Conservation (phyloP, 1,140 invertebrate species). For the Drosophila ficusphila region DNA sequence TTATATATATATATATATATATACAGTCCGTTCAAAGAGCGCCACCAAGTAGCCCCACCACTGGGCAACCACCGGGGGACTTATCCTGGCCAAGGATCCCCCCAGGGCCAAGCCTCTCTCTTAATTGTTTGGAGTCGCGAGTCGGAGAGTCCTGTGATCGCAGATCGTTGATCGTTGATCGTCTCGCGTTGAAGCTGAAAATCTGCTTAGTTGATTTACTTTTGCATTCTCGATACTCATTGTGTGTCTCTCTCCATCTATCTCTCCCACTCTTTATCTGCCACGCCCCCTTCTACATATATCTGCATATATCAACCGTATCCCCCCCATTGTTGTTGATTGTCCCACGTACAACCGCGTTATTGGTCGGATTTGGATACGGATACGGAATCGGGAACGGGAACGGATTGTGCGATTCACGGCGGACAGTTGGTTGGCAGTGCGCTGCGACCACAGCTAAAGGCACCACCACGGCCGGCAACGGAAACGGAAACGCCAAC, state of each 20-base stretch:
- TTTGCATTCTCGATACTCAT: conserved; percentile 18
- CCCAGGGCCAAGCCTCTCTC: too few species aligned
- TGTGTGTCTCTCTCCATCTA: conserved; percentile 4
- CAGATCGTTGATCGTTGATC: conserved; percentile 5
- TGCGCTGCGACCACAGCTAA: conserved; percentile 71
- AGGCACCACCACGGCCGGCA: conserved; percentile 60
- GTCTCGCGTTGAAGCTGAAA: conserved; percentile 7
- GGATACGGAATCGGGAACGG: too few species aligned
- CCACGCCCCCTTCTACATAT: conserved; percentile 8
- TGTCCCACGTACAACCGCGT: not conserved
- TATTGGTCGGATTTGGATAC: not conserved
- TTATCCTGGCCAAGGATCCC: too few species aligned
- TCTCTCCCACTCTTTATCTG: not conserved
- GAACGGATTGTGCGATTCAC: too few species aligned
- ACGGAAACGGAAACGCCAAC: conserved; percentile 24
- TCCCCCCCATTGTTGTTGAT: not conserved
- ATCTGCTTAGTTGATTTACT: conserved; percentile 1
- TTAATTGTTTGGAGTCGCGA: too few species aligned
- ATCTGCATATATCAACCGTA: too few species aligned
- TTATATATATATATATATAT: too few species aligned
- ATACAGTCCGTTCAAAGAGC: too few species aligned
- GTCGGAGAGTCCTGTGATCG: too few species aligned
- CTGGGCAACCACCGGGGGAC: too few species aligned
- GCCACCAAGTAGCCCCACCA: too few species aligned
- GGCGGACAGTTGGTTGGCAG: conserved; percentile 65